Base-by-base conservation (phyloP, 2,113 vertebrate species). In the Planiliza haematocheilus region DNA sequence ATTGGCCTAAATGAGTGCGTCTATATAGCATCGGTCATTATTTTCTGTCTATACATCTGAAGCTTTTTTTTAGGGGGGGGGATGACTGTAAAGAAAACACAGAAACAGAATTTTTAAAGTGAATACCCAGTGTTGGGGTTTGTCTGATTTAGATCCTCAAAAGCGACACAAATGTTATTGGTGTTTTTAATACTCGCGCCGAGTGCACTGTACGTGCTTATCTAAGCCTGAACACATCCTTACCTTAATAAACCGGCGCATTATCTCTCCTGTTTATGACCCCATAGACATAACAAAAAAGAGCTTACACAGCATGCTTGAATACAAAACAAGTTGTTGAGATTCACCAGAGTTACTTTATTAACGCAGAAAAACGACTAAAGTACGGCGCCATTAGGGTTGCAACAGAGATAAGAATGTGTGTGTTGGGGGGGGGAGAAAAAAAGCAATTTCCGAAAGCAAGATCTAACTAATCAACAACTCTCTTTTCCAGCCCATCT, bases 401-500 rank as follows among this genome's bases (percentile, higher is more conserved):
- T 70, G 71, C 76, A 79, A 75, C 60, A 45, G 51, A 83, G 85
- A 90, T 85, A 86, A 87, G 72, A 74, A 84, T 68, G 75, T 74
- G 57, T 30, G 24, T 30, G 5, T 30, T 2, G 24, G 24, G 24
- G 24, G 24, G 24, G 10, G 14, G 17, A 14, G 14, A 45, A 72
- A 82, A 84, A 83, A 89, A 80, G 80, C 74, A 79, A 85, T 89
- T 91, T 90, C 85, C 67, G 60, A 89, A 91, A 89, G 84, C 82
- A 91, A 91, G 86, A 89, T 86, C 86, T 83, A 86, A 88, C 86
- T 90, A 89, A 93, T 92, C 87, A 91, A 91, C 86, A 90, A 85
- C 89, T 90, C 92, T 93, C 80, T 89, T 91, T 93, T 92, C 86
- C 88, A 90, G 86, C 91, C 89, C 91, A 89, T 92, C 90, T 90